Percentiles rank a stretch among this genome's conserved stretches.
phyloP scores from a whole-genome alignment of 2,113 vertebrate genomes.

The Macrotis lagotis region DNA sequence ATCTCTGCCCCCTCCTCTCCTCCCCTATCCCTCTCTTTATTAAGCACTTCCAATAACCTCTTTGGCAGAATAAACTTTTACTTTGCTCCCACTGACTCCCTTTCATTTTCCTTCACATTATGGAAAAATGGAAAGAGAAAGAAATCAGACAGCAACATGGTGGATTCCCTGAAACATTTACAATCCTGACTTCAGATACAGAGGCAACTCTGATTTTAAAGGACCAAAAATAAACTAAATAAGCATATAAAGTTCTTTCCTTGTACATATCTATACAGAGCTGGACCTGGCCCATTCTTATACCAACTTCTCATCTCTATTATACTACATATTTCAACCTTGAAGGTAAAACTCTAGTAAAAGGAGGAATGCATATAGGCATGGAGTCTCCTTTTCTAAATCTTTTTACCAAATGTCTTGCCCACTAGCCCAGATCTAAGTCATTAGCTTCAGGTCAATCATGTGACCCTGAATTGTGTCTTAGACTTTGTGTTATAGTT shows the following conservation, averaged over 20 bases:
- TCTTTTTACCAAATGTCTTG: neutral
- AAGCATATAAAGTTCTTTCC: neutral
- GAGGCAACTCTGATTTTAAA: neutral
- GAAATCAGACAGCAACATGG: neutral
- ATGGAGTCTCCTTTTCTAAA: neutral
- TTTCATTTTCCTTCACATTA: neutral
- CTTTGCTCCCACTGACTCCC: neutral
- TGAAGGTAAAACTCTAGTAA: neutral
- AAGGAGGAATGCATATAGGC: neutral
- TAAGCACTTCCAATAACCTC: neutral
- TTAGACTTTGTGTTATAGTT: no score
- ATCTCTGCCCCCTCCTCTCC: neutral
- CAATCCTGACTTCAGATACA: neutral
- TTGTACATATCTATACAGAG: neutral
- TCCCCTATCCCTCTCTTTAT: neutral
- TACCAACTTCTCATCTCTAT: neutral
- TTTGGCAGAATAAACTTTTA: neutral
- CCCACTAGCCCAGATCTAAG: neutral
- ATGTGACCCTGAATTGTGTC: no score
- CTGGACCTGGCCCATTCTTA: neutral
- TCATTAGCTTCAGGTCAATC: no score
- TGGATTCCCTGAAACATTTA: no score
- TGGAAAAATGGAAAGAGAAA: neutral
- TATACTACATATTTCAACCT: neutral
- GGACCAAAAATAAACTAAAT: neutral